Evolutionary conservation across 1,140 invertebrate species (phyloP).

Genomic region (Philopotamus ludificatus): DNA sequence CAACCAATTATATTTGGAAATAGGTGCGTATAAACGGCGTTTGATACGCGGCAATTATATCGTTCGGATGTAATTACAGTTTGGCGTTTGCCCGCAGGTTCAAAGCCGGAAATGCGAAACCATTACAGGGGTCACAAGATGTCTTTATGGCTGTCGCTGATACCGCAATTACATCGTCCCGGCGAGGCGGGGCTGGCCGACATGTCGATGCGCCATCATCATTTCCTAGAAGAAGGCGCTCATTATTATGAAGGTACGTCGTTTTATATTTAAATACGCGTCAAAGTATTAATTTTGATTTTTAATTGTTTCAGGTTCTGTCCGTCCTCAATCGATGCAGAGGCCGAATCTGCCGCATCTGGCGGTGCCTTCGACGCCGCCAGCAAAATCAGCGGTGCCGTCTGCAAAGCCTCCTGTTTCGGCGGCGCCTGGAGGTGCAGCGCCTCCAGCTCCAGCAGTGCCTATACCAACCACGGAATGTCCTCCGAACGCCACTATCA

Average conservation of each 20-base stretch:
- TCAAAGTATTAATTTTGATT: neutral
- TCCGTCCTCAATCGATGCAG: slow-evolving; percentile 67
- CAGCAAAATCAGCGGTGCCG: slow-evolving; percentile 44
- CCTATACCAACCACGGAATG: slow-evolving; percentile 62
- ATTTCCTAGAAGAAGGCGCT: slow-evolving; percentile 69
- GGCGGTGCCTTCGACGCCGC: slow-evolving; percentile 50
- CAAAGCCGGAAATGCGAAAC: slow-evolving; percentile 69
- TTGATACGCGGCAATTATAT: too few species aligned
- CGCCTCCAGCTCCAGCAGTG: slow-evolving; percentile 37
- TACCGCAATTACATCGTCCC: slow-evolving; percentile 81
- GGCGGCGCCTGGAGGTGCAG: slow-evolving; percentile 45
- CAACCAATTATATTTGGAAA: slow-evolving; percentile 83
- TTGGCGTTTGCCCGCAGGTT: slow-evolving; percentile 53
- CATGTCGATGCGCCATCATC: slow-evolving; percentile 75
- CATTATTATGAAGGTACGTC: slow-evolving; percentile 65
- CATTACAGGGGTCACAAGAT: slow-evolving; percentile 89
- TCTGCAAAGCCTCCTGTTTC: slow-evolving; percentile 42
- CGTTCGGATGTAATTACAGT: neutral
- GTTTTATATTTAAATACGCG: neutral
- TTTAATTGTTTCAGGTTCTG: slow-evolving; percentile 57
- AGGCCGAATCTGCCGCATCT: slow-evolving; percentile 58
- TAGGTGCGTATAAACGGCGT: slow-evolving; percentile 66
- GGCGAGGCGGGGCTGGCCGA: slow-evolving; percentile 63
- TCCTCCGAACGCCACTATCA: slow-evolving; percentile 62
- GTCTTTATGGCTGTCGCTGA: slow-evolving; percentile 88